A percentile compares a stretch with the other conserved stretches of the same genome.
phyloP scores from a whole-genome alignment of 2,888 invertebrate species.

The Hipparchia sbordonii region DNA sequence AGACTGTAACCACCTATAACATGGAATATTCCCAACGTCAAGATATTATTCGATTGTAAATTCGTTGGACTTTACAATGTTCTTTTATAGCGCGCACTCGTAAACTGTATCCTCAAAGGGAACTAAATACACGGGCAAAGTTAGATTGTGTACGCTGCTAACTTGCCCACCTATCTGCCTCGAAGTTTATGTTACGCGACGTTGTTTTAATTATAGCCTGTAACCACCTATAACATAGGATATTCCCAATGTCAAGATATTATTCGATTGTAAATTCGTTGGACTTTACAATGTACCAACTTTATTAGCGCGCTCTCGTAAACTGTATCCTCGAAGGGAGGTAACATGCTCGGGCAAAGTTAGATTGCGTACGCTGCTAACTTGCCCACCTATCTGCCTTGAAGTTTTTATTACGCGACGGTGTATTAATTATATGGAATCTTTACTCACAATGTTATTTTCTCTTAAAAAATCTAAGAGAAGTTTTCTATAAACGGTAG shows the following conservation, averaged over 20 bases:
- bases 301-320: conserved; percentile 52
- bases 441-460: too few species aligned
- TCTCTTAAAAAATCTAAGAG: too few species aligned
- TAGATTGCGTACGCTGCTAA: conserved; percentile 40
- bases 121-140: conserved; percentile 49
- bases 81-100: conserved; percentile 49
- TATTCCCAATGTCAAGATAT: conserved; percentile 46
- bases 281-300: conserved; percentile 58
- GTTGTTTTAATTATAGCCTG: conserved; percentile 18
- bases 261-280: conserved; percentile 54
- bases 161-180: conserved; percentile 23
- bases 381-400: conserved; percentile 18
- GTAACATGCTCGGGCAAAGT: conserved; percentile 49
- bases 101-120: conserved; percentile 66
- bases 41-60: conserved; percentile 54
- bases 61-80: conserved; percentile 62
- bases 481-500: too few species aligned
- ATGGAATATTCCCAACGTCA: conserved; percentile 42
- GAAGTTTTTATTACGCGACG: conserved; percentile 9
- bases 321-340: conserved; percentile 64
- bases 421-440: too few species aligned
- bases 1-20: conserved; percentile 37
- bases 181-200: conserved; percentile 5
- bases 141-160: conserved; percentile 39
- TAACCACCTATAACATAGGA: conserved; percentile 38